Percentiles rank a stretch among this genome's conserved stretches.
Conservation (phyloP, 2,888 invertebrate species). For the Machimus rusticus region DNA sequence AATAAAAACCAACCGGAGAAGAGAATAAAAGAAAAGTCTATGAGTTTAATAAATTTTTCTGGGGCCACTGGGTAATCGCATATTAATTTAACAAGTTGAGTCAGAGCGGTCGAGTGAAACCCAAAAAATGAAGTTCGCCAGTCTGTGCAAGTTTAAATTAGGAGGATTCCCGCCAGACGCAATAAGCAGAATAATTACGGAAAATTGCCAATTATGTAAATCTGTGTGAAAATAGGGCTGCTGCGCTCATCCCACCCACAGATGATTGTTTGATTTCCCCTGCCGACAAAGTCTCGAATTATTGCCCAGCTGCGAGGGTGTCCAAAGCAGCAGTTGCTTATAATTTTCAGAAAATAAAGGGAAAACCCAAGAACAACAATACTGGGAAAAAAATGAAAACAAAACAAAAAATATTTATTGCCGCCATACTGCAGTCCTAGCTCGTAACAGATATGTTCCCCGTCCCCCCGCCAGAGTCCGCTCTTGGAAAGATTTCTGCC, state of each 20-base stretch:
- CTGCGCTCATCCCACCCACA: background rate
- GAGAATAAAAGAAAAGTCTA: background rate
- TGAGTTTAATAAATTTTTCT: background rate
- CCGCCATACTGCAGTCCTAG: background rate
- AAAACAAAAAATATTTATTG: background rate
- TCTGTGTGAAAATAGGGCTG: slow-evolving; percentile 21
- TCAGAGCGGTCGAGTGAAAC: background rate
- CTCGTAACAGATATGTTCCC: background rate
- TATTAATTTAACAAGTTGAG: background rate
- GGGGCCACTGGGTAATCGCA: background rate
- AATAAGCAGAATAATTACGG: slow-evolving; percentile 15
- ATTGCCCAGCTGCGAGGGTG: background rate
- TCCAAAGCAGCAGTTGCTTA: background rate
- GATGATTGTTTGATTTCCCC: background rate
- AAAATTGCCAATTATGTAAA: slow-evolving; percentile 32
- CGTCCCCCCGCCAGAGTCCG: background rate
- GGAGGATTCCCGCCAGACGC: background rate
- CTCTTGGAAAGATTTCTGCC: background rate
- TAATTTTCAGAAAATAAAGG: background rate
- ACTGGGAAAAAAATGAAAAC: background rate
- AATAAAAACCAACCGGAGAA: background rate
- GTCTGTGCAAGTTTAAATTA: slow-evolving; percentile 16
- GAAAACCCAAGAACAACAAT: background rate
- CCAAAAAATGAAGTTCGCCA: background rate
- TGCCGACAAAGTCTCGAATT: background rate